Evolutionary conservation across 2,113 vertebrate species (phyloP), one percentile per base, ranked within the genome.

Genomic region (Hydropotes inermis): DNA sequence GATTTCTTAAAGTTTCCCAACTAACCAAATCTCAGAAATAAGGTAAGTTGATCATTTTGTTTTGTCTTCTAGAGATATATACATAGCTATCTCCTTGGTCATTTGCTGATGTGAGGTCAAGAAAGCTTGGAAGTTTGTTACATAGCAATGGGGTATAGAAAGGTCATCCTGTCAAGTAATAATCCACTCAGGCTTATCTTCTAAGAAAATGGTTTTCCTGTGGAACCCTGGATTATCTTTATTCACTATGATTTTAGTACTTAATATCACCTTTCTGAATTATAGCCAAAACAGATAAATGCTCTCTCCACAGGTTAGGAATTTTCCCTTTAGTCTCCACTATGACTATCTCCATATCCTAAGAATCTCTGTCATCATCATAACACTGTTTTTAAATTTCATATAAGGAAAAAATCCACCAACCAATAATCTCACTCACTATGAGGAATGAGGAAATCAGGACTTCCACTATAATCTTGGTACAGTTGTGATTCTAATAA

Each of bases 241-340:
- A 90, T 28, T 74, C 30, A 55, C 21, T 76, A 55, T 4, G 86
- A 95, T 81, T 90, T 84, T 16, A 60, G 55, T 61, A 90, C 21
- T 95, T 55, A 89, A 50, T 82, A 70, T 87, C 33, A 93, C 50
- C 82, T 92, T 95, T 92, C 74, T 87, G 47, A 95, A 70, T 70
- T 92, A 79, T 0, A 94, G 6, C 3, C 36, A 93, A 54, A 78
- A 76, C 1, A 76, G 21, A 84, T 0, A 96, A 21, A 87, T 17
- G 30, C 45, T 60, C 28, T 95, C 45, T 39, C 28, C 19, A 78
- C 1, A 50, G 15, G 33, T 82, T n/a, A 94, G 27, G 21, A 94
- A 28, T 84, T 74, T 64, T 43, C 85, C 52, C 79, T 89, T 91
- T 61, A 78, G 50, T 88, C 33, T 87, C 57, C 30, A 90, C 2